phyloP scores from a whole-genome alignment of 2,888 invertebrate species.

The Tipula lateralis region DNA sequence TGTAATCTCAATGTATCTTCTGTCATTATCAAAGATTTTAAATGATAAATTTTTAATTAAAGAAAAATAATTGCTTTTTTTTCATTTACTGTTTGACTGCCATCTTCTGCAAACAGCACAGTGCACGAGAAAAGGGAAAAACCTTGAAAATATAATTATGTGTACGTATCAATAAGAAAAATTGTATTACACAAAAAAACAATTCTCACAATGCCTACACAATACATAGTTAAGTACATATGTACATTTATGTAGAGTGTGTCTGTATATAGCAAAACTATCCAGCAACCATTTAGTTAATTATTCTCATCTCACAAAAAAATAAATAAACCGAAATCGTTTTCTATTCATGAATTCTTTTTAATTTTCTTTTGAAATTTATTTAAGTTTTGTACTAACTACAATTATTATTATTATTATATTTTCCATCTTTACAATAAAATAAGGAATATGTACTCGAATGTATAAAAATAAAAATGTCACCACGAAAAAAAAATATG shows the following conservation, averaged over 20 bases:
- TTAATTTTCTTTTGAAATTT: conserved; percentile 6
- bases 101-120: not conserved
- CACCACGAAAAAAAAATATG: not conserved
- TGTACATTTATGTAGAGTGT: not conserved
- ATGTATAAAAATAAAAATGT: not conserved
- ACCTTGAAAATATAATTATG: not conserved
- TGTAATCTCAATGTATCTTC: not conserved
- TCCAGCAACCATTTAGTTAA: conserved; percentile 11
- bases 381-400: not conserved
- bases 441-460: not conserved
- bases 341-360: not conserved
- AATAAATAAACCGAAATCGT: not conserved
- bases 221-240: not conserved
- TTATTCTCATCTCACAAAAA: not conserved
- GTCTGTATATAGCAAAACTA: not conserved
- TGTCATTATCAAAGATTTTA: conserved; percentile 24
- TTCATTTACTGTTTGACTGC: not conserved
- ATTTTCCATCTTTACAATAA: not conserved
- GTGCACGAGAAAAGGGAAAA: not conserved
- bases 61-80: conserved; percentile 1
- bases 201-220: conserved; percentile 19
- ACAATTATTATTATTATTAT: not conserved
- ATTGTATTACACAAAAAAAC: not conserved
- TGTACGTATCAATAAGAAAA: conserved; percentile 7
- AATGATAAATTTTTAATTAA: conserved; percentile 24